Conservation (phyloP, 2,888 invertebrate genomes). For the Acleris laterana region DNA sequence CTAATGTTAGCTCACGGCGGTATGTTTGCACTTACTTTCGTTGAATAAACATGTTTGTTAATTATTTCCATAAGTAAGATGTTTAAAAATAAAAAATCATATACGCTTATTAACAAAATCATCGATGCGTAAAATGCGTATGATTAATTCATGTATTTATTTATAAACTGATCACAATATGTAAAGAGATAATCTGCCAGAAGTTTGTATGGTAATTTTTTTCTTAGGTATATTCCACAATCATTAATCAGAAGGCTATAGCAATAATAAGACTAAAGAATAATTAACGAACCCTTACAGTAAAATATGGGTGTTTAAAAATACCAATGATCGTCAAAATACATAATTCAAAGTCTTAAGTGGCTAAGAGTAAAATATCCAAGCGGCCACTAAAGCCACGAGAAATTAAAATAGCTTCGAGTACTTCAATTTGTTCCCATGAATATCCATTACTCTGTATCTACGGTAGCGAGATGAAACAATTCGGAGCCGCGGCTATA, state of each 20-base stretch:
- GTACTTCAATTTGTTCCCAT: slow-evolving; percentile 59
- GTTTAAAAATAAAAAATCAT: too few species aligned
- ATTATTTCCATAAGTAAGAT: slow-evolving; percentile 1
- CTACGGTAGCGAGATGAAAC: slow-evolving; percentile 50
- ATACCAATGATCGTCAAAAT: slow-evolving; percentile 19
- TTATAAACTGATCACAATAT: too few species aligned
- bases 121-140: too few species aligned
- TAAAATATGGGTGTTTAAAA: slow-evolving; percentile 11
- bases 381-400: slow-evolving; percentile 58
- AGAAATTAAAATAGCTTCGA: slow-evolving; percentile 62
- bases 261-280: background rate
- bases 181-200: too few species aligned
- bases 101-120: background rate
- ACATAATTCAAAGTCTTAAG: slow-evolving; percentile 44
- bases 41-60: slow-evolving; percentile 29
- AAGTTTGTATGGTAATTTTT: too few species aligned
- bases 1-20: slow-evolving; percentile 23
- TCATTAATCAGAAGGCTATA: background rate
- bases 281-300: background rate
- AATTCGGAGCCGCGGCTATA: slow-evolving; percentile 48
- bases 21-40: slow-evolving; percentile 26
- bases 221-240: too few species aligned
- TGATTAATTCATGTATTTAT: too few species aligned
- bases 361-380: slow-evolving; percentile 52
- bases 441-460: slow-evolving; percentile 50